A percentile compares a stretch with the other conserved stretches of the same genome.
phyloP scores from a whole-genome alignment of 2,888 invertebrate genomes.

The Stenotaenia linearis region DNA sequence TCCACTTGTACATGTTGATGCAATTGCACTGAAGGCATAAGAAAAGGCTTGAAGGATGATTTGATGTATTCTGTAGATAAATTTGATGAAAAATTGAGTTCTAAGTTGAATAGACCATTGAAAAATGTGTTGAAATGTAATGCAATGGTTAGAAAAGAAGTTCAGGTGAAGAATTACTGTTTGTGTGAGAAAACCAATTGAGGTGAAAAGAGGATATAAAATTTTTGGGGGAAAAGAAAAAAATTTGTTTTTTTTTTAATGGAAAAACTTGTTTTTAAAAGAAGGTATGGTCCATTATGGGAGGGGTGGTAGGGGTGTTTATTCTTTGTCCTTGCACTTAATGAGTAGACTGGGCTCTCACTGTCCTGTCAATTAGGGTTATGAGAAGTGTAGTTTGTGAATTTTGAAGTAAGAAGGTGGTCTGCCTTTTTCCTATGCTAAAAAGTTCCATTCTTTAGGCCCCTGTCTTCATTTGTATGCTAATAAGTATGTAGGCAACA shows the following conservation, averaged over 20 bases:
- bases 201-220: neutral
- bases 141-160: neutral
- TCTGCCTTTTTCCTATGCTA: neutral
- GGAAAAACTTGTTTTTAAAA: neutral
- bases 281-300: neutral
- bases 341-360: neutral
- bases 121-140: neutral
- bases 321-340: neutral
- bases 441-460: neutral
- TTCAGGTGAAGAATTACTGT: neutral
- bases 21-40: neutral
- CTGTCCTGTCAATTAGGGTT: slow-evolving; percentile 15
- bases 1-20: neutral
- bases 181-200: neutral
- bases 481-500: neutral
- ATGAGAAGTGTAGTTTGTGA: neutral
- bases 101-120: neutral
- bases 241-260: neutral
- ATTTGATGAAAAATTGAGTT: neutral
- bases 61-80: neutral
- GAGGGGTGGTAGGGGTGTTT: neutral
- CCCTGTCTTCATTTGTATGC: neutral
- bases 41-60: neutral
- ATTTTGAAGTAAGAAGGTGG: neutral
- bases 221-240: neutral